A percentile compares a stretch with the other conserved stretches of the same genome.
These are phyloP conservation scores for Calidris pygmaea DNA, from an alignment of 2,113 vertebrate species.

Conservation along the genomic window DNA sequence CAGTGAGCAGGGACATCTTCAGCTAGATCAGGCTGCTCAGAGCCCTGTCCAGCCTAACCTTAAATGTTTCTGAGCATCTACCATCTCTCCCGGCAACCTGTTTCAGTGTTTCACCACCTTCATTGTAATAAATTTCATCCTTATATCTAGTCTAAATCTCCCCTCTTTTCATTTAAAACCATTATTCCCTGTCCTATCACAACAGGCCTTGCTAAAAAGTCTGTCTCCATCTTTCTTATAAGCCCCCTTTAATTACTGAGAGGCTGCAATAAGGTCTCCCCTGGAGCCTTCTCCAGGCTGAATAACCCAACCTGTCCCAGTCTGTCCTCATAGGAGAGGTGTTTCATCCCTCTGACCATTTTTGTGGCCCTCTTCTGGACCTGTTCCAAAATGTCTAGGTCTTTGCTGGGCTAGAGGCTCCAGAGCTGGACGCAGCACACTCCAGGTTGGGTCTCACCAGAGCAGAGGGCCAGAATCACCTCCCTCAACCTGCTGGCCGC, in stretches of 20 bases:
- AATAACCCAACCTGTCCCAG: background rate
- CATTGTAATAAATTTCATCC: background rate
- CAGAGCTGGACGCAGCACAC: background rate
- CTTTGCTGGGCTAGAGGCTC: background rate
- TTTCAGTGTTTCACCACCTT: background rate
- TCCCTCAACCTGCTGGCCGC: background rate
- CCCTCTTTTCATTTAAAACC: background rate
- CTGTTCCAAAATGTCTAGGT: background rate
- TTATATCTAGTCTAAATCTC: background rate
- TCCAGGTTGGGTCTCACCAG: background rate
- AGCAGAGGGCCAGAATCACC: background rate
- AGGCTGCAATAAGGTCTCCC: background rate
- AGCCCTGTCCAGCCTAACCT: background rate
- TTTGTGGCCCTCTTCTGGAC: background rate
- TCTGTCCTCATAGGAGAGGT: background rate
- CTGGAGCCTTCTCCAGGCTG: background rate
- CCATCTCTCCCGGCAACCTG: background rate
- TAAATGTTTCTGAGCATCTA: background rate
- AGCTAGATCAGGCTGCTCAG: background rate
- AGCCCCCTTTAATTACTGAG: background rate
- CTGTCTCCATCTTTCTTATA: background rate
- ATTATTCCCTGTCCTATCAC: background rate
- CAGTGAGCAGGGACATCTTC: background rate
- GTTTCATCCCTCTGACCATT: background rate
- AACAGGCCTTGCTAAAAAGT: background rate